These are phyloP conservation scores for Amazona vittata DNA, from an alignment of 2,113 vertebrate genomes.

Conservation along the genomic window DNA sequence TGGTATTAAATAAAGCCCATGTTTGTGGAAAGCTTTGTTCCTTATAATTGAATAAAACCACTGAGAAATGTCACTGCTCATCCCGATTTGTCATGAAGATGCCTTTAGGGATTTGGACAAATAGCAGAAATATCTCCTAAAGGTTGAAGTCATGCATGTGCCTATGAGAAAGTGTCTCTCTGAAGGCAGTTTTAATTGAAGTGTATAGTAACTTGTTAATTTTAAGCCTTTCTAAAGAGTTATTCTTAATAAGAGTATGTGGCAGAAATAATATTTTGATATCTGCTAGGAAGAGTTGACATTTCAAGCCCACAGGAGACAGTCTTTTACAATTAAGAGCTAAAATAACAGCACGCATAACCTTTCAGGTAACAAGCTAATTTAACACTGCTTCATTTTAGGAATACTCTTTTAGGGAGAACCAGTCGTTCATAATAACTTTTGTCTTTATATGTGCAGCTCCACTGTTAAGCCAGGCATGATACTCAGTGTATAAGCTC, in stretches of 20 bases:
- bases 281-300: background rate
- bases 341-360: background rate
- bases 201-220: background rate
- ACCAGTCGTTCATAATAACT: background rate
- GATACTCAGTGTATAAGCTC: background rate
- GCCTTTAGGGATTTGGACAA: background rate
- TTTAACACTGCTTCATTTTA: background rate
- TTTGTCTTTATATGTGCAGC: background rate
- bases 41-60: slow-evolving; percentile 23
- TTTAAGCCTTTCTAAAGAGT: background rate
- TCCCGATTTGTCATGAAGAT: background rate
- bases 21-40: slow-evolving; percentile 1
- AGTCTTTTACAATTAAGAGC: background rate
- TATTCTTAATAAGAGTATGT: background rate
- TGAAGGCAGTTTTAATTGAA: background rate
- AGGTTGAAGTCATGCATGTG: background rate
- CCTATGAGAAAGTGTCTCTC: background rate
- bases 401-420: background rate
- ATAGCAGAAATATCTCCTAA: background rate
- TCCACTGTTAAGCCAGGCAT: background rate
- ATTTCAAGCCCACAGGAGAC: background rate
- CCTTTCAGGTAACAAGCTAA: background rate
- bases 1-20: background rate
- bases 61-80: slow-evolving; percentile 26
- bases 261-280: background rate